Evolutionary conservation across 1,140 invertebrate species (phyloP), one percentile per base, ranked within the genome.

Genomic region (Aphaenogaster ashmeadi): DNA sequence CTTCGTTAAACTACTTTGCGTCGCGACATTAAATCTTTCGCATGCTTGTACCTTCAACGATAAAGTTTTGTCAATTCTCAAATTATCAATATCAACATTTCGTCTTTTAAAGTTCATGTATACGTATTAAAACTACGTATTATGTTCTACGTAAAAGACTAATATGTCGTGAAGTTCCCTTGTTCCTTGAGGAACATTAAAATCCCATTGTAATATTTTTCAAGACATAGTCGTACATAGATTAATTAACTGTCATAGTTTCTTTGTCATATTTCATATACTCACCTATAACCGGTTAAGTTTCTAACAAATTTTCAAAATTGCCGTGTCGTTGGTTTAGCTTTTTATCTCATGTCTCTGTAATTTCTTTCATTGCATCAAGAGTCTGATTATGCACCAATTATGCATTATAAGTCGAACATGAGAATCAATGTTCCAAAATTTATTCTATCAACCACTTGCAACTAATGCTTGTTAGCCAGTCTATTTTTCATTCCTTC

Each of bases 321-420:
- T 66, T 21, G 13, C 36, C 1, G 13, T 50, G 1, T 33, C 21
- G 7, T 67, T 44, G 13, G 44, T 21, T 44, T 44, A 64, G 15
- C 8, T 47, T 47, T 78, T 47, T 27, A 47, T 64, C 9, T 47
- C 5, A 21, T 11, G 41, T 36, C 21, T 9, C 15, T 54, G 27
- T 33, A 78, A 78, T 64, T 47, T n/a, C 15, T 15, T 64, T 66
- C 7, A 62, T 47, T 78, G 38, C 27, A 47, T 62, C 9, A 79
- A 41, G 18, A 52, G 6, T 21, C 2, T 27, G 7, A 60, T 33
- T 60, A 78, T 79, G 77, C 56, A 78, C 3, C 41, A 58, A 47
- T 41, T 41, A 27, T 41, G 18, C 54, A 44, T 38, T 77, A 60
- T 11, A n/a, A 79, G 18, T 66, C 27, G 11, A 27, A n/a, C 15